A percentile compares a stretch with the other conserved stretches of the same genome.
phyloP scores from a whole-genome alignment of 2,888 invertebrate species.

The Rhogogaster chlorosoma region DNA sequence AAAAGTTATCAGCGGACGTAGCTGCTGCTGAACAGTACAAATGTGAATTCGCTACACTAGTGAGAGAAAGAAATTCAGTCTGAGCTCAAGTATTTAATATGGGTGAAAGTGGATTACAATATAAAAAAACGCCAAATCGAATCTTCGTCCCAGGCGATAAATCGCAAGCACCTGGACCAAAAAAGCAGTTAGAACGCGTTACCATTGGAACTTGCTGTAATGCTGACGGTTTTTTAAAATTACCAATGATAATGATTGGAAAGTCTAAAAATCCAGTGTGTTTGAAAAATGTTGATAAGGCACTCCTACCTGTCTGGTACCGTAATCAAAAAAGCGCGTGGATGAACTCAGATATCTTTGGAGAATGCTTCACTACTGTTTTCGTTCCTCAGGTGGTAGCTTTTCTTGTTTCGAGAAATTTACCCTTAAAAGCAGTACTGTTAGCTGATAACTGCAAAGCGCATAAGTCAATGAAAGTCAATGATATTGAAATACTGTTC shows the following conservation, averaged over 20 bases:
- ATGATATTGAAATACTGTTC: slow-evolving; percentile 62
- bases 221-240: slow-evolving; percentile 50
- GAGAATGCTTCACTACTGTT: slow-evolving; percentile 24
- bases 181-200: slow-evolving; percentile 54
- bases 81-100: slow-evolving; percentile 57
- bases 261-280: too few species aligned
- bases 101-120: slow-evolving; percentile 58
- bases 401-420: slow-evolving; percentile 47
- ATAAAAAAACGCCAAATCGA: slow-evolving; percentile 56
- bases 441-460: slow-evolving; percentile 61
- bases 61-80: slow-evolving; percentile 10
- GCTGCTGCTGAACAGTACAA: slow-evolving; percentile 51
- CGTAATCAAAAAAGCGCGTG: slow-evolving; percentile 55
- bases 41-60: slow-evolving; percentile 44
- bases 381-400: background rate
- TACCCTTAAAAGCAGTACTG: slow-evolving; percentile 56
- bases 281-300: slow-evolving; percentile 54
- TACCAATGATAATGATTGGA: slow-evolving; percentile 57
- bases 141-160: slow-evolving; percentile 53
- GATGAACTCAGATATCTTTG: slow-evolving; percentile 53
- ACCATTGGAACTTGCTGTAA: slow-evolving; percentile 55
- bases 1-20: slow-evolving; percentile 53
- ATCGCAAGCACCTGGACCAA: slow-evolving; percentile 54
- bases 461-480: slow-evolving; percentile 48
- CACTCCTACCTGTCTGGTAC: slow-evolving; percentile 55